phyloP scores from a whole-genome alignment of 2,888 invertebrate genomes.

The Lagria hirta region DNA sequence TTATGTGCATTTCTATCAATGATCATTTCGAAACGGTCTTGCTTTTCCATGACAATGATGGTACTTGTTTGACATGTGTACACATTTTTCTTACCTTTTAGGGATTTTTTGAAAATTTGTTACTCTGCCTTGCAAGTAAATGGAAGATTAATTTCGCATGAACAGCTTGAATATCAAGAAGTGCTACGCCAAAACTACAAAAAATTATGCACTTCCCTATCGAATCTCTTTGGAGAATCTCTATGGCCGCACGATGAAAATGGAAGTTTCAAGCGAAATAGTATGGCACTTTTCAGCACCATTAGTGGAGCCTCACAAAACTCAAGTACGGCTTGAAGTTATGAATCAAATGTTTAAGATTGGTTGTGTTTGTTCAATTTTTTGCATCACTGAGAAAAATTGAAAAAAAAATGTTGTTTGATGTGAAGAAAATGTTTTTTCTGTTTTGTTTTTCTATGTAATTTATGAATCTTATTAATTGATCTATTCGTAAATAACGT shows the following conservation, averaged over 20 bases:
- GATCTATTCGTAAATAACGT: constrained; percentile 15
- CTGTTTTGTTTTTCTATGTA: constrained; percentile 36
- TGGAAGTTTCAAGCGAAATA: constrained; percentile 71
- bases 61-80: not conserved
- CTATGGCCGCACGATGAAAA: constrained; percentile 65
- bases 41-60: not conserved
- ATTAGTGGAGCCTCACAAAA: constrained; percentile 79
- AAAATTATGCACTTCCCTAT: constrained; percentile 78
- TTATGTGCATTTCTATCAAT: no score
- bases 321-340: constrained; percentile 75
- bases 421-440: constrained; percentile 17
- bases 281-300: constrained; percentile 74
- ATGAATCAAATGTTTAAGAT: constrained; percentile 3
- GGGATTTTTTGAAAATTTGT: constrained; percentile 89
- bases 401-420: no score
- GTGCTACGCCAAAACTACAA: constrained; percentile 83
- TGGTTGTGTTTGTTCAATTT: constrained; percentile 14
- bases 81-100: constrained; percentile 52
- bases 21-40: no score
- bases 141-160: constrained; percentile 81
- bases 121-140: constrained; percentile 88
- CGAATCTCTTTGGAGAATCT: constrained; percentile 73
- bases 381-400: constrained; percentile 1
- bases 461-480: constrained; percentile 30
- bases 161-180: constrained; percentile 92